Evolutionary conservation across 2,113 vertebrate genomes (phyloP).

Genomic region (Clarias magur): DNA sequence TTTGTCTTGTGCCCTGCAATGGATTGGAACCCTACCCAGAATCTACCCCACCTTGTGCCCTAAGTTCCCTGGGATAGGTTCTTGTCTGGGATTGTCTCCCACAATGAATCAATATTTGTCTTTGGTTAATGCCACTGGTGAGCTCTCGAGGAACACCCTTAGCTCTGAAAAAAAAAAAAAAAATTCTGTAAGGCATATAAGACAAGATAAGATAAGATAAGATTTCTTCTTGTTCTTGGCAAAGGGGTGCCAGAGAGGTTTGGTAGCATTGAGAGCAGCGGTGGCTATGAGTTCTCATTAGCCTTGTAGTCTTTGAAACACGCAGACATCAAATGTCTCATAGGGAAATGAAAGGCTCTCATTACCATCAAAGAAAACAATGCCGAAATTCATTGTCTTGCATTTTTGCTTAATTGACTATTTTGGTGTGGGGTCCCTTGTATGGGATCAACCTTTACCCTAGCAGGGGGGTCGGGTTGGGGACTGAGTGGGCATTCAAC

Average conservation of each 20-base stretch:
- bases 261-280: conserved; percentile 54
- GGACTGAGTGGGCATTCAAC: conserved; percentile 70
- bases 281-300: conserved; percentile 69
- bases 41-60: too few species aligned
- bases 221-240: too few species aligned
- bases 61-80: too few species aligned
- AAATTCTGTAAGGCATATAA: too few species aligned
- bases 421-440: conserved; percentile 67
- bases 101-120: too few species aligned
- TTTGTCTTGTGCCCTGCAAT: too few species aligned
- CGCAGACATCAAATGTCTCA: conserved; percentile 65
- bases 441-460: conserved; percentile 51
- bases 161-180: too few species aligned
- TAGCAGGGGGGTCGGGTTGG: conserved; percentile 50
- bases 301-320: conserved; percentile 65
- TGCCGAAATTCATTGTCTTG: conserved; percentile 72
- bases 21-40: too few species aligned
- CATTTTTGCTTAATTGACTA: conserved; percentile 77
- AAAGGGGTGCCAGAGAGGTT: conserved; percentile 60
- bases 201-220: too few species aligned
- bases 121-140: too few species aligned
- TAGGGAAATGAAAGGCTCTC: conserved; percentile 64
- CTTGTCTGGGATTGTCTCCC: too few species aligned
- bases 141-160: too few species aligned
- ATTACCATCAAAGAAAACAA: conserved; percentile 72